Evolutionary conservation across 2,113 vertebrate species (phyloP).

Genomic region (Cnemophilus loriae): DNA sequence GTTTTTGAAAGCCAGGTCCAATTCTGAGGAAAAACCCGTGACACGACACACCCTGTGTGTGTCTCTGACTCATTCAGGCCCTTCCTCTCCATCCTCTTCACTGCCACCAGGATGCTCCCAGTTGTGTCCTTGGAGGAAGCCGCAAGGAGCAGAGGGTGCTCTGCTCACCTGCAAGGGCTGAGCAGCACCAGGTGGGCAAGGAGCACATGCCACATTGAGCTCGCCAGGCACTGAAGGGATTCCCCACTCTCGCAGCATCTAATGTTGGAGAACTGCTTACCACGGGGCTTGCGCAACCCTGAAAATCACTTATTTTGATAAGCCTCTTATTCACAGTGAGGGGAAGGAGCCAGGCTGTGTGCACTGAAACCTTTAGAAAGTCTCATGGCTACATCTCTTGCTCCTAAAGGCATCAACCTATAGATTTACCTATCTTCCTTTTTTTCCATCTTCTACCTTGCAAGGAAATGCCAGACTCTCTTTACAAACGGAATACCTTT

Average conservation of each 20-base stretch:
- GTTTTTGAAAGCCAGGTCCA: neutral
- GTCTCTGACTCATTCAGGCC: neutral
- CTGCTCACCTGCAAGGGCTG: accelerated
- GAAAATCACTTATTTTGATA: neutral
- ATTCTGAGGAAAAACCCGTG: neutral
- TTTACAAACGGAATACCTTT: neutral
- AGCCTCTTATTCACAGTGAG: neutral
- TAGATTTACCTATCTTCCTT: neutral
- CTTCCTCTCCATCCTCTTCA: neutral
- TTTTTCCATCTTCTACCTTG: neutral
- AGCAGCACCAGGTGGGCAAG: neutral
- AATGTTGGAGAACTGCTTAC: neutral
- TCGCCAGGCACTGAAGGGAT: accelerated
- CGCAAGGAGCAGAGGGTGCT: neutral
- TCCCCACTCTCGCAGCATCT: neutral
- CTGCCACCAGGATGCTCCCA: neutral
- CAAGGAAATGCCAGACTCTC: neutral
- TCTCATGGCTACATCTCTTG: neutral
- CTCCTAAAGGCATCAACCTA: neutral
- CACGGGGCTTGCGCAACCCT: neutral
- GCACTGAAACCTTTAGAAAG: neutral
- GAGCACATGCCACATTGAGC: neutral
- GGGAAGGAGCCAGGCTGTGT: neutral
- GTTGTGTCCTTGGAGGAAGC: neutral
- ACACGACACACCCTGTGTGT: neutral